Percentiles rank a stretch among this genome's conserved stretches.
phyloP scores from a whole-genome alignment of 2,113 vertebrate species.

The Tetraodon nigroviridis region DNA sequence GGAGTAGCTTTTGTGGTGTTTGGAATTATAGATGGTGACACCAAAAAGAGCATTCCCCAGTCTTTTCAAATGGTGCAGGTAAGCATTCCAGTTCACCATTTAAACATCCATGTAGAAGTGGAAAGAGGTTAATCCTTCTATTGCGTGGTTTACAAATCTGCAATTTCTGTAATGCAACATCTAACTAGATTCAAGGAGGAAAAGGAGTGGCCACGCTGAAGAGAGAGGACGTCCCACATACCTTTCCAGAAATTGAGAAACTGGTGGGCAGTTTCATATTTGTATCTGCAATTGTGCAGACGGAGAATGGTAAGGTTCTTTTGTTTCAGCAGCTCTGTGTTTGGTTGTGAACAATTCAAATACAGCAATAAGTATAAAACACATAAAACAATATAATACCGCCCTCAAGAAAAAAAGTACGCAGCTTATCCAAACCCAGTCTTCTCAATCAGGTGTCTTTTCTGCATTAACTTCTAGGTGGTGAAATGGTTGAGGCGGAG shows the following conservation, averaged over 20 bases:
- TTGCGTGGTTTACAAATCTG: not conserved
- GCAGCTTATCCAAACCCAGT: not conserved
- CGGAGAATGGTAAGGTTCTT: constrained; percentile 74
- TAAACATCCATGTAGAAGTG: not conserved
- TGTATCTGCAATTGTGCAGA: constrained; percentile 70
- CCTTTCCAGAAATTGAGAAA: constrained; percentile 7
- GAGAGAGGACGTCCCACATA: constrained; percentile 44
- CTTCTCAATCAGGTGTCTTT: not conserved
- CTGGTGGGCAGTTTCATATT: constrained; percentile 58
- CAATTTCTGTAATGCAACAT: not conserved
- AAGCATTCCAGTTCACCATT: constrained; percentile 7
- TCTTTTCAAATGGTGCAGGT: constrained; percentile 74
- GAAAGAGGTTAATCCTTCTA: not conserved
- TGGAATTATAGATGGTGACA: constrained; percentile 53
- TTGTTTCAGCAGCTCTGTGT: not conserved
- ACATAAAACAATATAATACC: not conserved
- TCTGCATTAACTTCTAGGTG: constrained; percentile 68
- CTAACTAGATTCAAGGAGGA: constrained; percentile 54
- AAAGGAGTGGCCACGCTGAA: constrained; percentile 38
- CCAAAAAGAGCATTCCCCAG: constrained; percentile 69
- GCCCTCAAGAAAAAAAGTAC: not conserved
- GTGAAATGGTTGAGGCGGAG: constrained; percentile 85
- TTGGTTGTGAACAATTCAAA: not conserved
- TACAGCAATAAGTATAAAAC: not conserved
- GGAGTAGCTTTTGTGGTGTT: constrained; percentile 81